A percentile compares a stretch with the other conserved stretches of the same genome.
Evolutionary conservation across 2,113 vertebrate genomes (phyloP).

Genomic region (Melanostigma gelatinosum): DNA sequence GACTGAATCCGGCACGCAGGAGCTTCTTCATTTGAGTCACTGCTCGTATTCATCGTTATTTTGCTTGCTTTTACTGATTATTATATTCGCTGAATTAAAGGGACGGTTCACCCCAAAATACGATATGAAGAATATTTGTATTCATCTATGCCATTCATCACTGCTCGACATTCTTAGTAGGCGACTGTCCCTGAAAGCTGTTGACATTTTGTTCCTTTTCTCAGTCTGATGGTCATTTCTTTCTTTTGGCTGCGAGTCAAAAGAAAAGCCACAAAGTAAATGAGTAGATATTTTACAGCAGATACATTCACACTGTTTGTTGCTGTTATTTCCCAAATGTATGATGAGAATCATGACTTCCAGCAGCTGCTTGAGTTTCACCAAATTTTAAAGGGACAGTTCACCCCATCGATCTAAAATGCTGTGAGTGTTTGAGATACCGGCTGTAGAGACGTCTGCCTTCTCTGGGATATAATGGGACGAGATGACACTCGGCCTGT

Average conservation of each 20-base stretch:
- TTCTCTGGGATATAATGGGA: background rate
- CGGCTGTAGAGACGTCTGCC: too few relatives aligned
- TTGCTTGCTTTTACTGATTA: too few relatives aligned
- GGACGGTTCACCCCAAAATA: background rate
- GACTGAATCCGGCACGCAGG: constrained; percentile 37
- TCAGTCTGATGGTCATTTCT: background rate
- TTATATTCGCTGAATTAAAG: background rate
- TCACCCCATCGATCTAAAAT: too few relatives aligned
- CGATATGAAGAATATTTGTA: background rate
- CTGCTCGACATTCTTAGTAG: background rate
- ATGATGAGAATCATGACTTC: background rate
- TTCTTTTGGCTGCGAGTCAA: background rate
- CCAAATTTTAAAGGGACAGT: background rate
- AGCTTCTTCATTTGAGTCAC: constrained; percentile 29
- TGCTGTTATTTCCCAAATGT: background rate
- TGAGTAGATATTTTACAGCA: background rate
- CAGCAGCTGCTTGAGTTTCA: background rate
- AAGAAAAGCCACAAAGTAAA: background rate
- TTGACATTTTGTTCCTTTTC: background rate
- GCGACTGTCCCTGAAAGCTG: background rate
- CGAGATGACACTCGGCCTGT: background rate
- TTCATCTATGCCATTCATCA: background rate
- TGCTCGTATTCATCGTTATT: constrained; percentile 27
- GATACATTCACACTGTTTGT: background rate
- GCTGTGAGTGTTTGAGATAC: too few relatives aligned